Evolutionary conservation across 2,797 vertebrate genomes (phyloP).

Genomic region (Sciurus carolinensis): DNA sequence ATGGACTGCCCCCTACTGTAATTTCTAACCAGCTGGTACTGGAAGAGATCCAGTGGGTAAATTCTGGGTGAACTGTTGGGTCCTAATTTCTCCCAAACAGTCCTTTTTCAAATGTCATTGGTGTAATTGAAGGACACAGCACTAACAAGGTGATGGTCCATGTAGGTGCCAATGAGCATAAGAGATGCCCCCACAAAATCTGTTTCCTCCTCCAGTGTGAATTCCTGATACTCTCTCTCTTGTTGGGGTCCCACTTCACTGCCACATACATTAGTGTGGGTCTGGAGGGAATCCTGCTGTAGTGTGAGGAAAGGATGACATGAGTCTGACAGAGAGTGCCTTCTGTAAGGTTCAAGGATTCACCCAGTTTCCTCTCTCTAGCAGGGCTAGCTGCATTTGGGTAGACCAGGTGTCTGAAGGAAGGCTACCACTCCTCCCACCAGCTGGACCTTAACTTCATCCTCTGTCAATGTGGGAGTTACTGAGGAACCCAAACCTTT

Average conservation of each 20-base stretch:
- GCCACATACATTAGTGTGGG: background rate
- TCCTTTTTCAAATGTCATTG: background rate
- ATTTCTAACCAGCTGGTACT: background rate
- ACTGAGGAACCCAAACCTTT: background rate
- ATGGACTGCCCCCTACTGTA: background rate
- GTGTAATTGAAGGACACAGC: background rate
- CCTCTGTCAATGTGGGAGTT: background rate
- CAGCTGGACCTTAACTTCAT: background rate
- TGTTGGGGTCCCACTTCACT: background rate
- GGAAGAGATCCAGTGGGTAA: background rate
- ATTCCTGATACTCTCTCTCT: background rate
- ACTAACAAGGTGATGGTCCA: background rate
- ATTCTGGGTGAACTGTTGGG: background rate
- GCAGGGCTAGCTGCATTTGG: background rate
- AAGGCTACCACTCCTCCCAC: background rate
- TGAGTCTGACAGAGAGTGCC: background rate
- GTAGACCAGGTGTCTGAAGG: background rate
- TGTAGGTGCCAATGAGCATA: background rate
- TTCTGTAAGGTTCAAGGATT: background rate
- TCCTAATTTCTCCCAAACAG: background rate
- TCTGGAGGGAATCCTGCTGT: background rate
- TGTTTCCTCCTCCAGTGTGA: background rate
- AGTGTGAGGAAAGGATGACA: background rate
- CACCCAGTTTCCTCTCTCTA: background rate
- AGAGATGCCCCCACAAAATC: background rate